A percentile compares a stretch with the other conserved stretches of the same genome.
phyloP scores from a whole-genome alignment of 92 coral and sea anemone genomes.

The Porites cylindrica region DNA sequence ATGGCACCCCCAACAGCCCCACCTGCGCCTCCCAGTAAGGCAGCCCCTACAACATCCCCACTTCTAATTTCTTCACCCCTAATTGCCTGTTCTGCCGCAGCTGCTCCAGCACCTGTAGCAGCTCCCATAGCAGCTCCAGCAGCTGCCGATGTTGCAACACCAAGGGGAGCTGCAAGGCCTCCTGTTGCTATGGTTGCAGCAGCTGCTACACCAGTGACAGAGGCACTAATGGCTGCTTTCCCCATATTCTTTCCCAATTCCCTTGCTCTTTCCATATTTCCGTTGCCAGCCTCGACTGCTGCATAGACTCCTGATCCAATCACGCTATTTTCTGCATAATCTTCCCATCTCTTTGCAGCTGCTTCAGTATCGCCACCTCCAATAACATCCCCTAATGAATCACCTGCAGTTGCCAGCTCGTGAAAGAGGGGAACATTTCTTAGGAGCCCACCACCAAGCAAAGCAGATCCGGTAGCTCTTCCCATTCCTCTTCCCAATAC shows the following conservation, averaged over 20 bases:
- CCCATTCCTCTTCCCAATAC: conserved; percentile 40
- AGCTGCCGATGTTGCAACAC: conserved; percentile 21
- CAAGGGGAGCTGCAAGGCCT: conserved; percentile 27
- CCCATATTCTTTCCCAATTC: not conserved
- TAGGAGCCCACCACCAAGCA: conserved; percentile 20
- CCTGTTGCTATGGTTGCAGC: conserved; percentile 15
- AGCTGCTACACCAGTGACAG: conserved; percentile 18
- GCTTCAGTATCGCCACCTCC: conserved; percentile 33
- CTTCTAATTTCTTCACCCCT: conserved; percentile 9
- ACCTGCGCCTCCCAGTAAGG: too few relatives aligned
- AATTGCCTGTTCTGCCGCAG: conserved; percentile 26
- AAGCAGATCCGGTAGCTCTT: conserved; percentile 23
- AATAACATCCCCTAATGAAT: conserved; percentile 30
- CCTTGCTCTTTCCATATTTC: conserved; percentile 5
- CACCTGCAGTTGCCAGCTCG: conserved; percentile 27
- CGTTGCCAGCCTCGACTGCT: not conserved
- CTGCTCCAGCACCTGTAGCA: conserved; percentile 12
- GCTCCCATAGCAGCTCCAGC: conserved; percentile 30
- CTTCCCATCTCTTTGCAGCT: conserved; percentile 34
- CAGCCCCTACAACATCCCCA: conserved; percentile 9
- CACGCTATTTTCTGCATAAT: conserved; percentile 30
- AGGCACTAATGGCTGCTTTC: conserved; percentile 11
- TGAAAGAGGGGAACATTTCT: not conserved
- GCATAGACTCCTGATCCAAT: conserved; percentile 19
- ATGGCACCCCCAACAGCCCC: too few relatives aligned